Evolutionary conservation across 2,113 vertebrate genomes (phyloP), one percentile per base, ranked within the genome.

Genomic region (Craseonycteris thonglongyai): DNA sequence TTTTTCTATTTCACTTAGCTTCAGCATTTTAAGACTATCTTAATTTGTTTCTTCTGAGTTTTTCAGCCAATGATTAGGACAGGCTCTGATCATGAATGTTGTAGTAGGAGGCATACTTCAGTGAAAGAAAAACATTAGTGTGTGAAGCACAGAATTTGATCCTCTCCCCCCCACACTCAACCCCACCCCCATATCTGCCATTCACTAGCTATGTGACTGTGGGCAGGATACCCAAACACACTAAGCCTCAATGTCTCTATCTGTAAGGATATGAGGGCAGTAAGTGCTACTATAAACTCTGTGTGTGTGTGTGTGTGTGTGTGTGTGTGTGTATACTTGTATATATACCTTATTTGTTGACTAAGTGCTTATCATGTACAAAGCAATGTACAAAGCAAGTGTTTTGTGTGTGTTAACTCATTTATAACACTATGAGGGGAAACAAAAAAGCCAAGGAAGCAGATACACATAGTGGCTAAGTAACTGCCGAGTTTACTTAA

Each of bases 61-160:
- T 54, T 88, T 65, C 79, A 40, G 86, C n/a, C n/a, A 90, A 58
- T 71, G 63, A 61, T 49, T 49, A n/a, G 28, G 21, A 68, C 42
- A 83, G 49, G n/a, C 58, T 59, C 14, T 59, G 6, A 42, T 22
- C 7, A 0, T 3, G 18, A 38, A 30, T 59, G 30, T 0, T 87
- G 19, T 15, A 47, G 51, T 38, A 7, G 24, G 35, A 54, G 24
- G 13, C 1, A 9, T 5, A 2, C 0, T 18, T 7, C 13, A 3
- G 3, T 7, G 22, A 2, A 40, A 2, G 22, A 33, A 33, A 87
- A 78, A 66, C 6, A 0, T 16, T 45, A 69, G 49, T 8, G 4
- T 28, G 49, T 49, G 42, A 61, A 88, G 11, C 15, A 21, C 24
- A 47, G n/a, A 49, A 22, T 26, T 7, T 14, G 38, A 71, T 21